Percentiles rank a stretch among this genome's conserved stretches.
These are phyloP conservation scores for Gonocerus acuteangulatus DNA, from an alignment of 2,888 invertebrate species.

Conservation along the genomic window DNA sequence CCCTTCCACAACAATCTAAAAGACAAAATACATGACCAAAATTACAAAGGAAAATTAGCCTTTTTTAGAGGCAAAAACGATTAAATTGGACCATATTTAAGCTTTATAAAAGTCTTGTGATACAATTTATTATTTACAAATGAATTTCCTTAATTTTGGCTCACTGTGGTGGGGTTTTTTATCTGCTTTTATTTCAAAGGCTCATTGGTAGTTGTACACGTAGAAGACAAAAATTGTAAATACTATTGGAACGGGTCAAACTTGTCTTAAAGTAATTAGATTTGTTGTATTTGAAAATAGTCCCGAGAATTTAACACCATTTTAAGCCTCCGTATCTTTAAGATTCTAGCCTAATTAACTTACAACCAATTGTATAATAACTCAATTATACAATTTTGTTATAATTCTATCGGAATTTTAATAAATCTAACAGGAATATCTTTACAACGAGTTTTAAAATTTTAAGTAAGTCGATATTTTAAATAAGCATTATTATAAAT, in stretches of 20 bases:
- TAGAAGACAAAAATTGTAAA: slow-evolving; percentile 2
- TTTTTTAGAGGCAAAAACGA: too few relatives aligned
- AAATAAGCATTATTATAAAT: slow-evolving; percentile 7
- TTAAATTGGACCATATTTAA: too few relatives aligned
- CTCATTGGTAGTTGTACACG: neutral
- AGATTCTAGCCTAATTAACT: slow-evolving; percentile 15
- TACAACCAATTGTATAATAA: neutral
- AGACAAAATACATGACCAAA: too few relatives aligned
- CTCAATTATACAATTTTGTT: slow-evolving; percentile 5
- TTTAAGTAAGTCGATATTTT: slow-evolving; percentile 18
- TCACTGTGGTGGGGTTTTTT: too few relatives aligned
- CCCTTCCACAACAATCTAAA: too few relatives aligned
- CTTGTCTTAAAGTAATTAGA: neutral
- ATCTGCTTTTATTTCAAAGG: too few relatives aligned
- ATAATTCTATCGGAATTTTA: slow-evolving; percentile 6
- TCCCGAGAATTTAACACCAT: slow-evolving; percentile 17
- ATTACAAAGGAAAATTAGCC: too few relatives aligned
- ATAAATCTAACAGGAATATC: slow-evolving; percentile 7
- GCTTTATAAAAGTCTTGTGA: too few relatives aligned
- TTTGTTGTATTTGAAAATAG: neutral
- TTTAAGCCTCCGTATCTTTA: slow-evolving; percentile 16
- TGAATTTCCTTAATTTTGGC: too few relatives aligned
- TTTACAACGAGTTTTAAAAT: slow-evolving; percentile 17
- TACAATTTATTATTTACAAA: too few relatives aligned
- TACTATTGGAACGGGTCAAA: slow-evolving; percentile 12